Base-by-base conservation (phyloP, 1,140 invertebrate genomes). In the Tetraneura akinire region DNA sequence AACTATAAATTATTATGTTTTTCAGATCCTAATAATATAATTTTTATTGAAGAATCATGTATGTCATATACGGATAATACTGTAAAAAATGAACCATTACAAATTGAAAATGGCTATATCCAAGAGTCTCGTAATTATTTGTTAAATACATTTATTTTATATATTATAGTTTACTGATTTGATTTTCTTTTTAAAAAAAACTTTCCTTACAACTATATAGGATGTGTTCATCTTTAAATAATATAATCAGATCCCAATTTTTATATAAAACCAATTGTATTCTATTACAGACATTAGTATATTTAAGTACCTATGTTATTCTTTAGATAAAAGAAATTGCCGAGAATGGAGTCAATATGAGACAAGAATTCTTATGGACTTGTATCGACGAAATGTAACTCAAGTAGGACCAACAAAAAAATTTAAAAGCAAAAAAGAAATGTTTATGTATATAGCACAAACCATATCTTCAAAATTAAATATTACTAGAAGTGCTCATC, bases 321-420 rank as follows among this genome's bases (percentile, higher is more conserved):
- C 8, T 37, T 37, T 16, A 78, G 74, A 55, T 47, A 78, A 60
- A 60, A 78, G 74, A 60, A 78, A 55, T 45, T 78, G 55, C 2
- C 74, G 74, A 60, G 74, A 78, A 62, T 78, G 74, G 74, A 78
- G 32, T 51, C 74, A 78, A 62, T 78, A 23, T 78, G 74, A 78
- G 62, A 78, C 74, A 45, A 78, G 60, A 4, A 78, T 78, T 78
- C 74, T 78, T 47, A n/a, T 78, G 42, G 74, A 78, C 29, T 62
- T 78, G 74, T 78, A 62, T 57, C 62, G 37, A 47, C 55, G 55
- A 62, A 78, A 78, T 78, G 32, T 57, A 29, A 78, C 74, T 45
- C 74, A 78, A 26, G 74, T 78, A 37, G 74, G 74, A 10, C 74
- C 74, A 3, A 60, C n/a, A 10, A 78, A 78, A 78, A 78, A 78